phyloP scores from a whole-genome alignment of 2,797 vertebrate species.

The Phrynocephalus forsythii region DNA sequence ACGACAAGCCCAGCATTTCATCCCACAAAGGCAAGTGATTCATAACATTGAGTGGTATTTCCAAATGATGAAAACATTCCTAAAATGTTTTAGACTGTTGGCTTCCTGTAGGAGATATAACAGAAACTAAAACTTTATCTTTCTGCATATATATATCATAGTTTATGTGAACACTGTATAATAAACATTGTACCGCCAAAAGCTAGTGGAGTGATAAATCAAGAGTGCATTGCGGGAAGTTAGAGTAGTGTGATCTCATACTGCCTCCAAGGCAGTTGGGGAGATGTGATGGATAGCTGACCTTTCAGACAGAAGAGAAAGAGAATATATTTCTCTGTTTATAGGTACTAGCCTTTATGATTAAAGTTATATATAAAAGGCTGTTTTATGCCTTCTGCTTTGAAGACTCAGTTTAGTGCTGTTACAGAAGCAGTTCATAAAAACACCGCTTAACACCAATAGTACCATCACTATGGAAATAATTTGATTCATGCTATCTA shows the following conservation, averaged over 20 bases:
- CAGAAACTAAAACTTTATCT: not conserved
- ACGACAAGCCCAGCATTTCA: not conserved
- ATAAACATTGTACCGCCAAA: not conserved
- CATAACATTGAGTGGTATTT: not conserved
- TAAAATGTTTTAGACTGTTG: not conserved
- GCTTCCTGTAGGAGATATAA: rapidly evolving
- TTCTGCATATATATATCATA: not conserved
- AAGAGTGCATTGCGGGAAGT: not conserved
- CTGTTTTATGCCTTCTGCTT: not conserved
- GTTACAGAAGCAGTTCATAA: constrained; percentile 26
- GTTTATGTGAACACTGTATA: constrained; percentile 4
- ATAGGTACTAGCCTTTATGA: constrained; percentile 29
- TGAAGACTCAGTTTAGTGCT: constrained; percentile 40
- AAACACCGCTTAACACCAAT: not conserved
- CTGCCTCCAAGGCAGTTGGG: constrained; percentile 19
- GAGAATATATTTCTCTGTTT: constrained; percentile 33
- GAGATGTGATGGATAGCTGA: constrained; percentile 1
- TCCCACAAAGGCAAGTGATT: rapidly evolving
- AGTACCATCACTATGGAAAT: not conserved
- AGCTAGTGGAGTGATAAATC: not conserved
- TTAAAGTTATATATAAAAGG: constrained; percentile 42
- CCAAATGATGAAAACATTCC: not conserved
- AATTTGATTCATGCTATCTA: not conserved
- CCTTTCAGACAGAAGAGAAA: constrained; percentile 26
- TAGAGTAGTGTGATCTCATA: not conserved